These are phyloP conservation scores for Epizoanthus scotinus DNA, from an alignment of 92 coral and sea anemone species.

Conservation along the genomic window DNA sequence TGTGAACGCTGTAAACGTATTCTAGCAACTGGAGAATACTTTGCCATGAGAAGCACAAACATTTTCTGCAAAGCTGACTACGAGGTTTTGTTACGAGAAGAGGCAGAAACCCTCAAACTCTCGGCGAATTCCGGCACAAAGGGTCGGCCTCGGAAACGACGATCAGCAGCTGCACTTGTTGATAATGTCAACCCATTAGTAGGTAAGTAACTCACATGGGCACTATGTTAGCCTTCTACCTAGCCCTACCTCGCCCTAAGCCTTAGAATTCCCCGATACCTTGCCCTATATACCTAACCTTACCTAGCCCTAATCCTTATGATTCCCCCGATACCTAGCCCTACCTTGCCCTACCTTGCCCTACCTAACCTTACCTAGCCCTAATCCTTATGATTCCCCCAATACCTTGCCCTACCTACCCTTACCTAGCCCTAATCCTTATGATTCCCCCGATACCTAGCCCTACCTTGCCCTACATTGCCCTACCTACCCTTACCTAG, in stretches of 20 bases:
- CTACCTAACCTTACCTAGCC: not conserved
- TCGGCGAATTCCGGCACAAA: constrained; percentile 52
- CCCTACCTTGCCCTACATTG: not conserved
- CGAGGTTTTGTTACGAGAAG: constrained; percentile 77
- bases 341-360: not conserved
- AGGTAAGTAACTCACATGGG: constrained; percentile 43
- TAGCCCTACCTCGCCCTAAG: not conserved
- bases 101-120: constrained; percentile 64
- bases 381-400: too few relatives aligned
- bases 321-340: not conserved
- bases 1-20: constrained; percentile 99
- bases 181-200: constrained; percentile 68
- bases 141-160: constrained; percentile 88
- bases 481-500: not conserved
- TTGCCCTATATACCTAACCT: not conserved
- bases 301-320: not conserved
- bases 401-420: not conserved
- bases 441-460: too few relatives aligned
- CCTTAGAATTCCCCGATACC: too few relatives aligned
- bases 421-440: not conserved
- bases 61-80: constrained; percentile 92
- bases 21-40: constrained; percentile 95
- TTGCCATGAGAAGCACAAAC: constrained; percentile 89
- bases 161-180: constrained; percentile 56
- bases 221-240: not conserved